Percentiles rank a stretch among this genome's conserved stretches.
Conservation (phyloP, 2,113 vertebrate species). For the Seriola dumerili region DNA sequence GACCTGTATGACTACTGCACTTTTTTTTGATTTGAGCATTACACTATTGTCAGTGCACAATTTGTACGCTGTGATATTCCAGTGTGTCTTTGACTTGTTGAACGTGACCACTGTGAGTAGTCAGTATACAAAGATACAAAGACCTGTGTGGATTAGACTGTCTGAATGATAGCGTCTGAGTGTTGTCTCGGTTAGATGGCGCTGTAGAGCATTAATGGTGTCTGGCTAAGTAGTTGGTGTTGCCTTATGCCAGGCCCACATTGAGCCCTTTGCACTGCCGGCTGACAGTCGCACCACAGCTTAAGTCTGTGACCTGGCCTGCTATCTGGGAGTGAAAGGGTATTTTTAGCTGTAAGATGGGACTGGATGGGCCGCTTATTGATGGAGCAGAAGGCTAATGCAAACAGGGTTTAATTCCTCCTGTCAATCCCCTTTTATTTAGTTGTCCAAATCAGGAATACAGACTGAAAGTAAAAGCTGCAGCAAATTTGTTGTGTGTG, state of each 20-base stretch:
- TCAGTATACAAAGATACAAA: conserved; percentile 1
- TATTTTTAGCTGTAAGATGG: conserved; percentile 77
- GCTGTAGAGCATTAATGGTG: conserved; percentile 43
- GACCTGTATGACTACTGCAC: not conserved
- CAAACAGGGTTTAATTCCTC: conserved; percentile 73
- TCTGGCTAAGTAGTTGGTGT: conserved; percentile 56
- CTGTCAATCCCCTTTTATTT: conserved; percentile 73
- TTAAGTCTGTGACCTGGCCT: conserved; percentile 74
- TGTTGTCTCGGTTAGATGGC: conserved; percentile 28
- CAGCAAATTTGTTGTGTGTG: conserved; percentile 18
- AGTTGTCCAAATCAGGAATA: conserved; percentile 40
- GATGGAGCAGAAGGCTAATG: conserved; percentile 73
- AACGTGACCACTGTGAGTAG: not conserved
- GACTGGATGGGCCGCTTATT: conserved; percentile 63
- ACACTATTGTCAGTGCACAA: not conserved
- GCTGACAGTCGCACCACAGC: conserved; percentile 54
- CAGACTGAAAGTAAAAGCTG: conserved; percentile 41
- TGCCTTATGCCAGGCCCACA: conserved; percentile 47
- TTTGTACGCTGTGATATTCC: not conserved
- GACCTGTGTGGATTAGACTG: conserved; percentile 38
- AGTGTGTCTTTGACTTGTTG: conserved; percentile 36
- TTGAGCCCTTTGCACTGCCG: conserved; percentile 47
- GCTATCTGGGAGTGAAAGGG: conserved; percentile 63
- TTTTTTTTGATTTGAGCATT: conserved; percentile 9
- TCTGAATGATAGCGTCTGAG: not conserved